A percentile compares a stretch with the other conserved stretches of the same genome.
phyloP scores from a whole-genome alignment of 2,797 vertebrate species.

The Malacoraja senta region DNA sequence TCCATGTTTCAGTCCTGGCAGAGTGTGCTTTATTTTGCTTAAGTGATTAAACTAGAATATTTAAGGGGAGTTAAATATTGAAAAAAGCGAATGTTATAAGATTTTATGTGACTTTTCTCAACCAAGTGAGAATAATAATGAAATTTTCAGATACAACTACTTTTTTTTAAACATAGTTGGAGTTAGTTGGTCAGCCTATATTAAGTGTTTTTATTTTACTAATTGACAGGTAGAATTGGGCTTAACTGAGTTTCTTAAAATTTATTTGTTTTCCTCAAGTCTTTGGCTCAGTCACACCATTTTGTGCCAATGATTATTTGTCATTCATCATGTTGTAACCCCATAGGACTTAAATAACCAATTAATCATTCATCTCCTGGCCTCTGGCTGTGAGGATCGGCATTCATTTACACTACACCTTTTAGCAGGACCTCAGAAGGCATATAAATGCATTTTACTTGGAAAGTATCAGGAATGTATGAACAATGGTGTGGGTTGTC shows the following conservation, averaged over 20 bases:
- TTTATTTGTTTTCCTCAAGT: background rate
- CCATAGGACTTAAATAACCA: background rate
- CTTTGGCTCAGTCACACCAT: background rate
- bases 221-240: background rate
- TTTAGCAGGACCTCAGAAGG: background rate
- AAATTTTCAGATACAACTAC: background rate
- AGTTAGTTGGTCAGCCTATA: background rate
- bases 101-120: background rate
- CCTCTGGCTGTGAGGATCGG: background rate
- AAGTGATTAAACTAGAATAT: slow-evolving; percentile 29
- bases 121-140: background rate
- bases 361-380: background rate
- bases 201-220: background rate
- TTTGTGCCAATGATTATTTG: background rate
- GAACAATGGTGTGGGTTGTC: background rate
- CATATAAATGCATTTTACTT: background rate
- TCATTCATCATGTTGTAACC: background rate
- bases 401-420: background rate
- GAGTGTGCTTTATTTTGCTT: slow-evolving; percentile 42
- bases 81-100: slow-evolving; percentile 3
- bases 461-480: background rate
- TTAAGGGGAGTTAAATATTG: slow-evolving; percentile 28
- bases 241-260: background rate
- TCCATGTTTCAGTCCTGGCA: slow-evolving; percentile 73
- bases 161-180: background rate